These are phyloP conservation scores for Zhengitettix transpicula DNA, from an alignment of 2,888 invertebrate species.

Conservation along the genomic window DNA sequence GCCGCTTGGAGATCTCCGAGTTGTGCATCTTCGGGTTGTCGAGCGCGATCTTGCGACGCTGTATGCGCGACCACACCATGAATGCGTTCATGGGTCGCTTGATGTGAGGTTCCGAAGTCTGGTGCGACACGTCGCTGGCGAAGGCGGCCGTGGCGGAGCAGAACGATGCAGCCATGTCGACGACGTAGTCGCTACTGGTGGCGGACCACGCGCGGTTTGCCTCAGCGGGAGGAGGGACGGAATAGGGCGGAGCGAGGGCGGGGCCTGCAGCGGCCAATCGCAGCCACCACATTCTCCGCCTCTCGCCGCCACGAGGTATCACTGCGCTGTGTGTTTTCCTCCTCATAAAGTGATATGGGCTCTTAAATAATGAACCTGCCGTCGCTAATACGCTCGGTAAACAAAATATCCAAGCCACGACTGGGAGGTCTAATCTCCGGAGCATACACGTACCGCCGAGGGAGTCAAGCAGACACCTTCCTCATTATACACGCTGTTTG, in stretches of 20 bases:
- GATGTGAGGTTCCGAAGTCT: conserved; percentile 58
- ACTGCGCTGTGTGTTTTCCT: too few species aligned
- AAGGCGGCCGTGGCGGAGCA: neutral
- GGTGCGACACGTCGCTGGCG: neutral
- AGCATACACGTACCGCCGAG: too few species aligned
- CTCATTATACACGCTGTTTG: too few species aligned
- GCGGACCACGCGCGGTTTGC: neutral
- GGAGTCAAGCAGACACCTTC: too few species aligned
- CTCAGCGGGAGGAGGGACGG: neutral
- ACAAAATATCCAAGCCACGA: too few species aligned
- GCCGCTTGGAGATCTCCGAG: conserved; percentile 74
- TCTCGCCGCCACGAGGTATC: neutral
- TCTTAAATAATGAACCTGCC: too few species aligned
- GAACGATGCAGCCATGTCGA: neutral
- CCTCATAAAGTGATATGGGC: too few species aligned
- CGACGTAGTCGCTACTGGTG: neutral
- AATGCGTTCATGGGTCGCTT: conserved; percentile 97
- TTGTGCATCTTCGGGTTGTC: conserved; percentile 91
- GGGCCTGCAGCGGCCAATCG: neutral
- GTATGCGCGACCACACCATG: conserved; percentile 92
- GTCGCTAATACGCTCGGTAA: too few species aligned
- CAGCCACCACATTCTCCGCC: neutral
- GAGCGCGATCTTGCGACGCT: conserved; percentile 79
- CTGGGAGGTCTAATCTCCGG: too few species aligned
- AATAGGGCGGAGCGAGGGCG: neutral